phyloP scores from a whole-genome alignment of 2,113 vertebrate genomes.

The Xenus cinereus region DNA sequence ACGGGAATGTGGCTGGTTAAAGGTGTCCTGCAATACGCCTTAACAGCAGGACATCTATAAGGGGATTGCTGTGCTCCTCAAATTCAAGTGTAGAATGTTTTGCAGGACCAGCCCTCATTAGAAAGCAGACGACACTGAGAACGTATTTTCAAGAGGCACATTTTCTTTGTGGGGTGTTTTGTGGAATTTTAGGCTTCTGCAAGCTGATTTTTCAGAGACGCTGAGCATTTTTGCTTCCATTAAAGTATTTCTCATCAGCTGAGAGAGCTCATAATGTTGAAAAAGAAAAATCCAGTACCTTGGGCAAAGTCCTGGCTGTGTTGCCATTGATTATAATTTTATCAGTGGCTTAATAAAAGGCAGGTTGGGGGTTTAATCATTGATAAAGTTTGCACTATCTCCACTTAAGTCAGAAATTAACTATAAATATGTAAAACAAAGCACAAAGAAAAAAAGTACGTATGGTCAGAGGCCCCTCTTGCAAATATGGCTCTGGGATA shows the following conservation, averaged over 20 bases:
- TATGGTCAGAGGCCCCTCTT: background rate
- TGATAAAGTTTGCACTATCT: background rate
- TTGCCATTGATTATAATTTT: background rate
- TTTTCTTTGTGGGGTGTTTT: background rate
- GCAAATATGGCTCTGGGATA: background rate
- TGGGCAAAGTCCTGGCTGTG: background rate
- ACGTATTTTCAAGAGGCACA: background rate
- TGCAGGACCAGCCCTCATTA: background rate
- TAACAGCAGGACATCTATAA: background rate
- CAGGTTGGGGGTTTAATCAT: background rate
- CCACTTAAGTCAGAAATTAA: background rate
- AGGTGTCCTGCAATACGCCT: background rate
- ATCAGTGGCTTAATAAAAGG: background rate
- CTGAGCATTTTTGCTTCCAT: background rate
- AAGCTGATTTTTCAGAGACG: background rate
- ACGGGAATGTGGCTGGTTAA: background rate
- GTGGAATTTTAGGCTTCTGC: background rate
- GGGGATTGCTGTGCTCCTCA: background rate
- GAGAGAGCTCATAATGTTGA: background rate
- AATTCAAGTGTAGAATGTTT: background rate
- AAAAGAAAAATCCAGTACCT: background rate
- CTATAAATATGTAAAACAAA: background rate
- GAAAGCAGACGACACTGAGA: background rate
- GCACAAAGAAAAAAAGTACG: background rate
- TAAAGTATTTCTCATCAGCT: background rate